Base-by-base conservation (phyloP, 2,113 vertebrate species). In the Dermatemys mawii region DNA sequence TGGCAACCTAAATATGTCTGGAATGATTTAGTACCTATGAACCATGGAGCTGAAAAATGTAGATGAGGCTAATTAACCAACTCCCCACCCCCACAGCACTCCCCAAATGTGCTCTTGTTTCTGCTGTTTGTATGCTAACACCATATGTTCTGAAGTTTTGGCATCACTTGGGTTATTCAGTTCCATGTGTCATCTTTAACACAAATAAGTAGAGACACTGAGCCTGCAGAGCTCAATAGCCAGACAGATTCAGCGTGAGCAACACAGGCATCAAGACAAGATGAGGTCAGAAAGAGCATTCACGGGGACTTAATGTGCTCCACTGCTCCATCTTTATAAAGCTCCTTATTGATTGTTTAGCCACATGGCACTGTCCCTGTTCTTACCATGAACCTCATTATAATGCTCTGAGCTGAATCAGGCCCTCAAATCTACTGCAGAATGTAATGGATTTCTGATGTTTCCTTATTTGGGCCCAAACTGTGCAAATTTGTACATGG, bases 61-160 rank as follows among this genome's bases (percentile, higher is more conserved):
- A 98, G 97, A 98, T 96, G 96, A 98, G 97, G 96, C 87, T 97
- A 98, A 98, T 98, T 98, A 98, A 95, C 96, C 91, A 96, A 97
- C 94, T 97, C 97, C 94, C 83, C 75, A 91, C 81, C 14, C 90
- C 63, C 76, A 79, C 81, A 3, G 48, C 85, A 86, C 78, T 44
- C 49, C 38, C 81, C 96, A 91, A 51, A 32, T 27, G 38, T 83
- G 49, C 8, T 87, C 92, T 83, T 91, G 88, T 79, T 85, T 96
- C 86, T 94, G 70, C 97, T 81, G 81, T 87, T 95, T 91, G 93
- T 51, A 84, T 95, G 63, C 63, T 11, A 97, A 83, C 80, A 83
- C 22, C 1, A 84, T 89, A 94, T 80, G 38, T 88, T 96, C 97
- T 98, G 91, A 96, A 96, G 89, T 93, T 95, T 96, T 97, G 97